Base-by-base conservation (phyloP, 2,113 vertebrate species). In the Anser cygnoides region DNA sequence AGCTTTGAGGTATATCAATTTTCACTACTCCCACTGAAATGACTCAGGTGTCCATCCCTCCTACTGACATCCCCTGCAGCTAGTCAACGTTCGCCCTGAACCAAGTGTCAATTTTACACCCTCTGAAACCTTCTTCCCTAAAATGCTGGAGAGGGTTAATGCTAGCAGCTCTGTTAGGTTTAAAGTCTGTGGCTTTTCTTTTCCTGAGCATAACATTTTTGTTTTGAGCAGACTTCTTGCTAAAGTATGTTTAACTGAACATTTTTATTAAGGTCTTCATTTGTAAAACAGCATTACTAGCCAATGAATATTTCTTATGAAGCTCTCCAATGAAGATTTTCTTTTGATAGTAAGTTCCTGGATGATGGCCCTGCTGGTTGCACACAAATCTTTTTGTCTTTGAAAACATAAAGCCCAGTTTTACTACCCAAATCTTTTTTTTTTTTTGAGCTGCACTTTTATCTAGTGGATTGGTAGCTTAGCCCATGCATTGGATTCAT, bases 311-410 rank as follows among this genome's bases (percentile, higher is more conserved):
- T 25, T 79, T 80, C 44, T 0, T 6, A n/a, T n/a, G 63, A 62
- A 68, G 8, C 55, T 84, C 55, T 94, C 35, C 78, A 46, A 5
- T 54, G 50, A 67, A 91, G 55, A 44, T 50, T 86, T 91, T 70
- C 54, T 95, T 87, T 66, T 73, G 35, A 37, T 94, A 33, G 94
- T 55, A 37, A n/a, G 29, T 86, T 87, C 59, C 63, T 90, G 67
- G 59, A 93, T 90, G 50, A 61, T 77, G 71, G 44, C 16, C 66
- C 21, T 77, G 79, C 55, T 37, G 37, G 21, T 85, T 94, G 37
- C 59, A 71, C 46, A 41, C 37, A 59, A 66, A 31, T 9, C 8
- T 55, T 84, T 83, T 55, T 63, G 37, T 59, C 31, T 67, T 46
- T 74, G 46, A 33, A 81, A 86, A 28, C 6, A 15, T 37, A 29